Base-by-base conservation (phyloP, 2,797 vertebrate genomes). In the Crenichthys baileyi region DNA sequence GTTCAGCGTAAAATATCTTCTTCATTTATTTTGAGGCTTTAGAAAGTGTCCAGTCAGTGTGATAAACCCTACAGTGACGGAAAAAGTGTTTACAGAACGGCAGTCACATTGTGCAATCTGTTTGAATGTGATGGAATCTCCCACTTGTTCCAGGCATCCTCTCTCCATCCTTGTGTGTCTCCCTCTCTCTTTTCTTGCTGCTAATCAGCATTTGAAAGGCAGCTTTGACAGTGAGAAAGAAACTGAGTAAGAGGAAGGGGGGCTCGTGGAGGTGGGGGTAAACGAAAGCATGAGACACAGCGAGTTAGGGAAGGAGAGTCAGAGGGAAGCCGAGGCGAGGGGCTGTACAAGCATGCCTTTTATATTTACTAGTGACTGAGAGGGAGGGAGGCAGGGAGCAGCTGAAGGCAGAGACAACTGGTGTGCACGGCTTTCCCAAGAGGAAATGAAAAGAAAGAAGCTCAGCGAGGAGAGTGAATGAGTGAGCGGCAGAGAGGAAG, bases 131-230 rank as follows among this genome's bases (percentile, higher is more conserved):
- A 94, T 94, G 94, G 95, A 96, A 96, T 96, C 94, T 94, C 94
- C 91, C 92, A 93, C 91, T 92, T 92, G 93, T 94, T 95, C 91
- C 92, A 93, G 87, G 88, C 91, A 91, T 90, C 89, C 88, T 83
- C 86, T 85, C 84, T 73, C 89, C 77, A 84, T 74, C 83, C 61
- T 58, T 77, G 61, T 76, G 80, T 83, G 77, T 83, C 83, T 70
- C 76, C 89, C 89, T 90, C 90, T 84, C 86, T 88, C 88, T 92
- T 91, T 95, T 93, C 92, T 73, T 88, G 89, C 90, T 95, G 94
- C 96, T 96, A 95, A 96, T 96, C 95, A 96, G 95, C 96, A 96
- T 96, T 96, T 96, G 96, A 96, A 96, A 96, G 95, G 96, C 95
- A 95, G 92, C 94, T 95, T 94, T 94, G 90, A 94, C 95, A 95